Percentiles rank a stretch among this genome's conserved stretches.
These are phyloP conservation scores for Orthonevra nobilis DNA, from an alignment of 2,888 invertebrate species.

Conservation along the genomic window DNA sequence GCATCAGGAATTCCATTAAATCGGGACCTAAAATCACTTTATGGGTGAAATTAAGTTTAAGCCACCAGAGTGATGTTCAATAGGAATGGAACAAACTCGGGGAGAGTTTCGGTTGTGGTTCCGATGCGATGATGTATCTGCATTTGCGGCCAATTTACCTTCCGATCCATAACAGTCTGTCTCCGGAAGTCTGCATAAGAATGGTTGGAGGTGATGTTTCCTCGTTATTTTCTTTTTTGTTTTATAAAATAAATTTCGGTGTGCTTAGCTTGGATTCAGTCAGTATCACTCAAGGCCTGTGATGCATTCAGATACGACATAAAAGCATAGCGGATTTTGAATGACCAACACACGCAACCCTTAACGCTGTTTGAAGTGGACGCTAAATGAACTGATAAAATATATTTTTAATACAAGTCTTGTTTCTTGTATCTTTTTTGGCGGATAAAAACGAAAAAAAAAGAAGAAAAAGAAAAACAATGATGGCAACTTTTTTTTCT, in stretches of 20 bases:
- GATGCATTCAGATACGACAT: slow-evolving; percentile 62
- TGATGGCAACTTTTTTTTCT: slow-evolving; percentile 58
- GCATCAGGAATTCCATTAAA: slow-evolving; percentile 59
- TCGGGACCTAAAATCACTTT: slow-evolving; percentile 67
- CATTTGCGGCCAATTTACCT: slow-evolving; percentile 66
- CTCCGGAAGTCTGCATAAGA: slow-evolving; percentile 47
- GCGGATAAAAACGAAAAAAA: neutral
- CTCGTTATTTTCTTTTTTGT: neutral
- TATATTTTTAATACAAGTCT: slow-evolving; percentile 27
- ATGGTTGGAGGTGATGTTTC: neutral
- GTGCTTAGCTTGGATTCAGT: no score
- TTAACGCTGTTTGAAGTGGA: slow-evolving; percentile 30
- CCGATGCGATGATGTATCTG: slow-evolving; percentile 42
- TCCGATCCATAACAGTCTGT: slow-evolving; percentile 43
- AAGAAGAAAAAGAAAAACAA: slow-evolving; percentile 48
- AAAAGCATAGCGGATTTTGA: slow-evolving; percentile 50
- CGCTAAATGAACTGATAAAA: slow-evolving; percentile 69
- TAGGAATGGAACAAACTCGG: slow-evolving; percentile 8
- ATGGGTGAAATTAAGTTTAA: slow-evolving; percentile 63
- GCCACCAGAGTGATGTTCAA: slow-evolving; percentile 28
- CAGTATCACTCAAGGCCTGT: no score
- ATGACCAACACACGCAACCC: neutral
- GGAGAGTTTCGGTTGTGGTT: slow-evolving; percentile 9
- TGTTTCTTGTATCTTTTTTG: slow-evolving; percentile 18
- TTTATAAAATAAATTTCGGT: slow-evolving; percentile 22